These are phyloP conservation scores for Drosophila pruinosa DNA, from an alignment of 1,140 invertebrate species.

Conservation along the genomic window DNA sequence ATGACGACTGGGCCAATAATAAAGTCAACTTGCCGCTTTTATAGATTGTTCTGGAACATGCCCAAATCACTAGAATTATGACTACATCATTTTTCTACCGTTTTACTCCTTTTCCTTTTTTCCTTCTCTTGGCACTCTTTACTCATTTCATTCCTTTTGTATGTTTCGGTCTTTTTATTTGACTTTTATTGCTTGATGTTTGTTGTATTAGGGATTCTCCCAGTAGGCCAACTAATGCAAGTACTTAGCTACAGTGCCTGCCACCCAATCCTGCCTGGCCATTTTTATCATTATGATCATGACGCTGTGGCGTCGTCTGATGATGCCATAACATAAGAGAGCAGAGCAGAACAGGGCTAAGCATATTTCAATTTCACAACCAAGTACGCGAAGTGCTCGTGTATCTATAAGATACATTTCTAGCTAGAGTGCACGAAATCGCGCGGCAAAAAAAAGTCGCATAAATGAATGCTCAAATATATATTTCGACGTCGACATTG, in stretches of 20 bases:
- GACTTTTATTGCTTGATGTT: neutral
- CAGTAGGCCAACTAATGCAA: neutral
- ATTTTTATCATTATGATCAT: constrained; percentile 27
- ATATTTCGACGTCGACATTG: constrained; percentile 67
- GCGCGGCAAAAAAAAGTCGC: constrained; percentile 66
- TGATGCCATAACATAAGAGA: constrained; percentile 75
- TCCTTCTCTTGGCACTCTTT: neutral
- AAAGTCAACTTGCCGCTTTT: neutral
- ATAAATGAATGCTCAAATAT: constrained; percentile 76
- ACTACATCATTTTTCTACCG: constrained; percentile 1
- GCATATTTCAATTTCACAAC: constrained; percentile 70
- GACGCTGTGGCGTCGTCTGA: constrained; percentile 39
- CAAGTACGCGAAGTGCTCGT: constrained; percentile 64
- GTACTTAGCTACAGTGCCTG: neutral
- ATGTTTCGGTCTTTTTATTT: neutral
- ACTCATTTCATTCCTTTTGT: neutral
- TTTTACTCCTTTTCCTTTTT: constrained; percentile 1
- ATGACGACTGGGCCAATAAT: neutral
- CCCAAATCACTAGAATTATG: neutral
- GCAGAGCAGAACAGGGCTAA: too few species aligned
- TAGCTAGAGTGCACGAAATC: constrained; percentile 61
- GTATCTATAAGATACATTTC: constrained; percentile 74
- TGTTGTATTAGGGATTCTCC: neutral
- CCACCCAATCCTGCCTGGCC: constrained; percentile 1
- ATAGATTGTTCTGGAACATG: neutral